Percentiles rank a stretch among this genome's conserved stretches.
Conservation (phyloP, 2,888 invertebrate genomes). For the Lapara coniferarum region DNA sequence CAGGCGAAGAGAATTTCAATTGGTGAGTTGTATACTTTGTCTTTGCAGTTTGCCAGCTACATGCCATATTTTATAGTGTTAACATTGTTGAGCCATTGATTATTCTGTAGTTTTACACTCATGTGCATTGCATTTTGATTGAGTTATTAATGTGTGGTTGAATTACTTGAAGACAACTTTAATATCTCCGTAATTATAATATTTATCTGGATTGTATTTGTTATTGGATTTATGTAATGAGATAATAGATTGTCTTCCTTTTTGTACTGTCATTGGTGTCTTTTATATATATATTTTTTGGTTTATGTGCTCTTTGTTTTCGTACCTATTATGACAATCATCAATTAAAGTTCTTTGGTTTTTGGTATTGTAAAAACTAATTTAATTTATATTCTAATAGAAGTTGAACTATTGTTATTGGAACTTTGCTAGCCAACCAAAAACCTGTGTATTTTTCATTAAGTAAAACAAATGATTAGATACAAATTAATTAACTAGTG, state of each 20-base stretch:
- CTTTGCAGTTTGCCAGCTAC: constrained; percentile 29
- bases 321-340: background rate
- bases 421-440: background rate
- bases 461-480: no score
- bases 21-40: constrained; percentile 86
- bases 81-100: constrained; percentile 2
- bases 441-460: background rate
- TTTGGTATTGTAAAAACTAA: no score
- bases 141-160: background rate
- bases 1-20: constrained; percentile 97
- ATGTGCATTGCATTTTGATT: background rate
- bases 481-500: no score
- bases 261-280: background rate
- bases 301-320: background rate
- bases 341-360: background rate
- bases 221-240: background rate
- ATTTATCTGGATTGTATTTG: background rate
- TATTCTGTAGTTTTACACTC: background rate
- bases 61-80: background rate
- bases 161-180: background rate
- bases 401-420: background rate
- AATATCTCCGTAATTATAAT: background rate
- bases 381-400: no score
- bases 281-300: no score
- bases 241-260: no score